Evolutionary conservation across 2,888 invertebrate genomes (phyloP), one percentile per base, ranked within the genome.

Genomic region (Yponomeuta sedellus): DNA sequence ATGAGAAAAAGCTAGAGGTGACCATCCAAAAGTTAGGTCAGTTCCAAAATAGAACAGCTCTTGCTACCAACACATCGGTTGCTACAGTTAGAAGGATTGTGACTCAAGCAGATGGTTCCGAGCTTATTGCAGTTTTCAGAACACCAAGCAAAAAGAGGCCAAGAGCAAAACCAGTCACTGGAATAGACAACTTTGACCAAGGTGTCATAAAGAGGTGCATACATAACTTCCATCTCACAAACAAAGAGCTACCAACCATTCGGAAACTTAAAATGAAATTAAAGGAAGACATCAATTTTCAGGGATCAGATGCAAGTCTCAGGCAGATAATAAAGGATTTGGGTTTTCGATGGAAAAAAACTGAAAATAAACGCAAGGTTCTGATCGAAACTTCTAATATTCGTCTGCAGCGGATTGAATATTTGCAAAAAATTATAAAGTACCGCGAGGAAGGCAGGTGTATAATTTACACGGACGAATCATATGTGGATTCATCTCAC

Each of bases 171-270:
- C 68, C 67, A 19, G 68, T 77, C 0, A 77, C 75, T 4, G 71
- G 65, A 1, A 71, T 76, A 2, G 74, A 76, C 56, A 71, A 66
- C 44, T 77, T 77, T 63, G 73, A 75, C 61, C 71, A 74, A 68
- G 71, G 73, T 4, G 74, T 76, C 0, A 74, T 78, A 25, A 77
- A 72, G 69, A 73, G 74, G 25, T 73, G 71, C 44, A 71, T 78
- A 10, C 75, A 79, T 58, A 77, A 75, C 67, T 77, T 73, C 61
- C 76, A 78, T 64, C 12, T 64, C 6, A 71, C 71, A 4, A 67
- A 75, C 39, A 76, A 78, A 61, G 74, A 75, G 64, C 66, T 77
- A 2, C 74, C 73, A 0, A 74, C 76, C 11, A 57, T 76, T n/a
- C 65, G 58, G 12, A 72, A 72, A 61, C 64, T 77, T 8, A 61